These are phyloP conservation scores for Lateolabrax maculatus DNA, from an alignment of 2,797 vertebrate species.

Conservation along the genomic window DNA sequence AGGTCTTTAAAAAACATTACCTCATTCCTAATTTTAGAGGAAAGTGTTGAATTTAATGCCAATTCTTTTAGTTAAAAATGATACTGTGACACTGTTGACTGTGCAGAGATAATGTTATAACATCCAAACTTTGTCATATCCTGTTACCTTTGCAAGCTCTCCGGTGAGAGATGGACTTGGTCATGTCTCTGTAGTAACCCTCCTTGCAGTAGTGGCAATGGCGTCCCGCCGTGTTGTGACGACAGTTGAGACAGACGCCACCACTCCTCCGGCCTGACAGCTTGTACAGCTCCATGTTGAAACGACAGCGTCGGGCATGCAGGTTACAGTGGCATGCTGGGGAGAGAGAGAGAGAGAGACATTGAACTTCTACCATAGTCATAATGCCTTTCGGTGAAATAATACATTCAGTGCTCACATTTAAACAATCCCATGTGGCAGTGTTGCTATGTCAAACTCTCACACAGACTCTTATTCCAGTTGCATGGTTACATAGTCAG, in stretches of 20 bases:
- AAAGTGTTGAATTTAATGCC: neutral
- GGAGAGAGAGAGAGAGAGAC: constrained; percentile 15
- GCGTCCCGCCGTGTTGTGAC: constrained; percentile 96
- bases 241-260: constrained; percentile 97
- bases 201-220: constrained; percentile 99
- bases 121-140: too few species aligned
- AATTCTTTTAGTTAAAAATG: neutral
- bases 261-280: constrained; percentile 95
- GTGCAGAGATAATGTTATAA: neutral
- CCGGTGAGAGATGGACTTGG: constrained; percentile 95
- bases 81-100: neutral
- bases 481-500: constrained; percentile 21
- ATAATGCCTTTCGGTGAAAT: constrained; percentile 1
- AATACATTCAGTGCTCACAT: neutral
- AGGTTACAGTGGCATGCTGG: constrained; percentile 98
- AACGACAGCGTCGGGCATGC: constrained; percentile 96
- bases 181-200: constrained; percentile 98
- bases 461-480: constrained; percentile 31
- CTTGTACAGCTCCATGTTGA: constrained; percentile 99
- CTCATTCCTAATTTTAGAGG: neutral
- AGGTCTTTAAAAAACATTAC: neutral
- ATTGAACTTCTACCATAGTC: neutral
- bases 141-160: constrained; percentile 95
- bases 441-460: constrained; percentile 20
- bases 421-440: constrained; percentile 12